Conservation (phyloP, 2,797 vertebrate genomes). For the Loris lydekkerianus region DNA sequence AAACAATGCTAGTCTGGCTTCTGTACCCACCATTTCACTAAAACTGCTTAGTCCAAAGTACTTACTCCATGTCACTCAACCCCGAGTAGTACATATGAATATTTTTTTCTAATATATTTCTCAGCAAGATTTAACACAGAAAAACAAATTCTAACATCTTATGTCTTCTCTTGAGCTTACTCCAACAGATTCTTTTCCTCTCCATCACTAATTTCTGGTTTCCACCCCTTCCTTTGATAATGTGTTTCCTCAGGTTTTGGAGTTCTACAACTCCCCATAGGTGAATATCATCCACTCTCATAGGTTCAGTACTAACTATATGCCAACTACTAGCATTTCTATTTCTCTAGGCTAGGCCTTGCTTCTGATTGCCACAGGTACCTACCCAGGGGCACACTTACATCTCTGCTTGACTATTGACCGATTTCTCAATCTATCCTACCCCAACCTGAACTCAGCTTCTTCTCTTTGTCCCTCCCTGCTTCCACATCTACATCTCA, state of each 20-base stretch:
- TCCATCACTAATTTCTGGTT: background rate
- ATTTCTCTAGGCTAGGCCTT: background rate
- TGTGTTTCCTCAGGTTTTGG: background rate
- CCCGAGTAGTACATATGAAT: background rate
- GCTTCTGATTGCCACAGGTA: background rate
- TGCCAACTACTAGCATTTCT: background rate
- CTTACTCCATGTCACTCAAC: background rate
- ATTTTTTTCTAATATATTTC: background rate
- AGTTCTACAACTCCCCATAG: background rate
- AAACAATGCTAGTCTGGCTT: background rate
- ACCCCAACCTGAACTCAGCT: background rate
- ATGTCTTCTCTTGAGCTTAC: background rate
- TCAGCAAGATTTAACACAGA: slow-evolving; percentile 1
- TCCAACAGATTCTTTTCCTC: background rate
- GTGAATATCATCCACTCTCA: background rate
- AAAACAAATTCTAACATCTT: background rate
- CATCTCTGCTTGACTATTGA: background rate
- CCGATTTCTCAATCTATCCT: background rate
- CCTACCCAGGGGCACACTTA: too few species aligned
- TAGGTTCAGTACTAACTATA: background rate
- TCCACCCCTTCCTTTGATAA: background rate
- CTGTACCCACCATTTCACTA: background rate
- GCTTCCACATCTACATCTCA: background rate
- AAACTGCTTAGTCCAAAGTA: background rate
- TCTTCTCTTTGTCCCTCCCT: background rate